Evolutionary conservation across 2,113 vertebrate species (phyloP).

Genomic region (Eurypyga helias): DNA sequence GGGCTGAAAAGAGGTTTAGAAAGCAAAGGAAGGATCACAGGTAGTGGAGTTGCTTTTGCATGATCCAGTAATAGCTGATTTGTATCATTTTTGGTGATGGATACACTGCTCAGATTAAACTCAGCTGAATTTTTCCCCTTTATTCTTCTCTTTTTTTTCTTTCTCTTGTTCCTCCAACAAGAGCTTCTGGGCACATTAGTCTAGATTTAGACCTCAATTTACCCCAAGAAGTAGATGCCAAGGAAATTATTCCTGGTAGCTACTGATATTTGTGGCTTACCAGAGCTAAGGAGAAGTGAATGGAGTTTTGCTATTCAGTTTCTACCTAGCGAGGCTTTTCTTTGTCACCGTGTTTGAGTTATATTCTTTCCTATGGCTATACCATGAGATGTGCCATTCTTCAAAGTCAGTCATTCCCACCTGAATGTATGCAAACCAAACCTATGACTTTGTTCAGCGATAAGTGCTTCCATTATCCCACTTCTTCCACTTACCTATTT

Average conservation of each 20-base stretch:
- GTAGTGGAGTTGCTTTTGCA: constrained; percentile 78
- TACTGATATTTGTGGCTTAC: neutral
- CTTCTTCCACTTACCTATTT: constrained; percentile 27
- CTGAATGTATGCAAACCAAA: constrained; percentile 32
- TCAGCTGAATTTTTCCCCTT: constrained; percentile 54
- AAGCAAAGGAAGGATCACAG: constrained; percentile 79
- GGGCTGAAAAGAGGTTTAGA: constrained; percentile 82
- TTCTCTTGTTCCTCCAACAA: neutral
- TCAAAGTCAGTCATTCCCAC: constrained; percentile 22
- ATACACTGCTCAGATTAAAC: constrained; percentile 78
- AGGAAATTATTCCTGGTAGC: neutral
- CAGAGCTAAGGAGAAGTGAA: neutral
- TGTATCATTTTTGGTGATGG: constrained; percentile 82
- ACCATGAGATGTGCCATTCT: neutral
- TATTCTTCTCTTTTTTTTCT: neutral
- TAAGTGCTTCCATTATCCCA: constrained; percentile 11
- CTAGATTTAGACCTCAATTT: neutral
- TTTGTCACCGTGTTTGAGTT: neutral
- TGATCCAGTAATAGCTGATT: constrained; percentile 83
- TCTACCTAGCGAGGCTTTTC: neutral
- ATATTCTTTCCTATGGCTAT: neutral
- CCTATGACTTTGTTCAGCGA: neutral
- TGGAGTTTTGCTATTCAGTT: neutral
- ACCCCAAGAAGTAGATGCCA: neutral
- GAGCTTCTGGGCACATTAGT: neutral